A percentile compares a stretch with the other conserved stretches of the same genome.
Conservation (phyloP, 1,140 invertebrate genomes). For the Aporrectodea caliginosa region DNA sequence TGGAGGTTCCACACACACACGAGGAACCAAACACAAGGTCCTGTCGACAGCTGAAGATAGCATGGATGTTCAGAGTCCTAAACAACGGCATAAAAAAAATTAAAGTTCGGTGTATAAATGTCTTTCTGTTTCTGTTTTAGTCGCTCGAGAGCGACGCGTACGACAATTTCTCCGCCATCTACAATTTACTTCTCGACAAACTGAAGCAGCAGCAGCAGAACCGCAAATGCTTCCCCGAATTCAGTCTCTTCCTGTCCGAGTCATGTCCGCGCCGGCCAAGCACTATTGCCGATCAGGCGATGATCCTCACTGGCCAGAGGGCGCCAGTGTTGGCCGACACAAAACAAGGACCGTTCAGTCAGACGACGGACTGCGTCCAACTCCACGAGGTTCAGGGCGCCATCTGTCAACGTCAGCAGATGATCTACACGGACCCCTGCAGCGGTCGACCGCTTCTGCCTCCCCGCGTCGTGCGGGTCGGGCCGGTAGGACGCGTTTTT, state of each 20-base stretch:
- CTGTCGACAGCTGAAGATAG: too few species aligned
- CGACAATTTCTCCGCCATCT: slow-evolving; percentile 91
- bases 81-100: too few species aligned
- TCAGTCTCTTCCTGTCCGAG: slow-evolving; percentile 51
- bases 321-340: slow-evolving; percentile 39
- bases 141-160: slow-evolving; percentile 80
- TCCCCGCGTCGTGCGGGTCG: background rate
- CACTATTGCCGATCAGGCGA: slow-evolving; percentile 36
- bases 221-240: slow-evolving; percentile 47
- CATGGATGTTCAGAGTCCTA: too few species aligned
- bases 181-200: slow-evolving; percentile 80
- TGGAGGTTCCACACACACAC: too few species aligned
- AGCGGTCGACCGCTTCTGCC: background rate
- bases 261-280: slow-evolving; percentile 39
- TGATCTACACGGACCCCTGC: slow-evolving; percentile 5
- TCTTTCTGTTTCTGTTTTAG: slow-evolving; percentile 58
- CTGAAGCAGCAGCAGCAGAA: slow-evolving; percentile 49
- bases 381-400: slow-evolving; percentile 30
- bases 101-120: too few species aligned
- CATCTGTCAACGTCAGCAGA: slow-evolving; percentile 4
- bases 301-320: slow-evolving; percentile 26
- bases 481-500: background rate
- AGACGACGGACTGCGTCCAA: slow-evolving; percentile 47
- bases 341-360: slow-evolving; percentile 44
- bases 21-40: too few species aligned